Conservation (phyloP, 2,113 vertebrate genomes). For the Melospiza georgiana region DNA sequence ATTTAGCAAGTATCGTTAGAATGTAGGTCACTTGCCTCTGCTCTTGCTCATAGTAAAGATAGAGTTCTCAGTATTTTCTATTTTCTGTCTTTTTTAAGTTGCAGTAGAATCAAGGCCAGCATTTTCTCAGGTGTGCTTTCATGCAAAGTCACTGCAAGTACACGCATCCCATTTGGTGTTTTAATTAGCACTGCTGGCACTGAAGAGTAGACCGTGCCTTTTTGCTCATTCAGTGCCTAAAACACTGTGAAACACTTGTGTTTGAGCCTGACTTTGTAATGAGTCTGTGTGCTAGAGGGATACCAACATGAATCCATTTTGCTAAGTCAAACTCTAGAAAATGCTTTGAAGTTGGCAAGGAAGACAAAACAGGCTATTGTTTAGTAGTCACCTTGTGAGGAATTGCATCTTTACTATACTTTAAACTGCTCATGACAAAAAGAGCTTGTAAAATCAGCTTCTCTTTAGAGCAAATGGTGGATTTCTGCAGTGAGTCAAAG, state of each 20-base stretch:
- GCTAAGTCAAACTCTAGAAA: not conserved
- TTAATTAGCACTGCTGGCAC: not conserved
- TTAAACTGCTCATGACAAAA: not conserved
- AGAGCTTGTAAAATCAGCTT: not conserved
- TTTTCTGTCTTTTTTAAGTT: not conserved
- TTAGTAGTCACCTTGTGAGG: not conserved
- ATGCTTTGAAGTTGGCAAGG: not conserved
- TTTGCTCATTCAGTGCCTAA: not conserved
- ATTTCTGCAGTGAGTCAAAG: not conserved
- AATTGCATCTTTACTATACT: not conserved
- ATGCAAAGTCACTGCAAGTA: not conserved
- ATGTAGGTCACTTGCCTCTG: not conserved
- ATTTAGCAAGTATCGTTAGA: not conserved
- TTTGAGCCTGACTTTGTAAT: not conserved
- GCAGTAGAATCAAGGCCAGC: not conserved
- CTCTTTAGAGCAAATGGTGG: not conserved
- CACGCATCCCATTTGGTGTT: accelerated
- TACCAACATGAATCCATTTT: not conserved
- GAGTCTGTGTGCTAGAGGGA: not conserved
- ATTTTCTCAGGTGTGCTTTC: not conserved
- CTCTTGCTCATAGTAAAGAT: not conserved
- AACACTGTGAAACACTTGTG: not conserved
- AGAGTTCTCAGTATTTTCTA: not conserved
- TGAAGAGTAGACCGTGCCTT: not conserved
- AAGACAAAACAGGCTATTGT: not conserved